These are phyloP conservation scores for Plectrocnemia conspersa DNA, from an alignment of 1,140 invertebrate species.

Conservation along the genomic window DNA sequence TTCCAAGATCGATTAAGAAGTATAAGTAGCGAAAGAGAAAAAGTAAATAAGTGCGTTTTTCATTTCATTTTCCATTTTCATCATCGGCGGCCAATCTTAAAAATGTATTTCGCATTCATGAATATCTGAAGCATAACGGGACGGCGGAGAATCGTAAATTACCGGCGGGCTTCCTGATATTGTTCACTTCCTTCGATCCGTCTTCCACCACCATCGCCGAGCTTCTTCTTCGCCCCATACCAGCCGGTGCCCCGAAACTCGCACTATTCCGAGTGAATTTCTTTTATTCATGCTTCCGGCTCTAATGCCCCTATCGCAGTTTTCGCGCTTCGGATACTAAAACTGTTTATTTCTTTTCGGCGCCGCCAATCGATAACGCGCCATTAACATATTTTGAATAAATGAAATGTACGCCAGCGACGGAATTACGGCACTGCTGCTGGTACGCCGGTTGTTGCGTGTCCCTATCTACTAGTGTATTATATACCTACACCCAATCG, in stretches of 20 bases:
- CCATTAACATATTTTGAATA: conserved; percentile 12
- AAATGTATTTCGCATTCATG: conserved; percentile 26
- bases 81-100: conserved; percentile 21
- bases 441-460: no score
- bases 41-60: no score
- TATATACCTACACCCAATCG: no score
- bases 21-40: no score
- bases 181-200: conserved; percentile 13
- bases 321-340: conserved; percentile 10
- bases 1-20: no score
- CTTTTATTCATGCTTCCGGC: conserved; percentile 17
- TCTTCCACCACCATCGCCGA: neutral
- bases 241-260: no score
- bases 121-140: conserved; percentile 24
- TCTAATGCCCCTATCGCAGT: conserved; percentile 11
- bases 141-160: conserved; percentile 15
- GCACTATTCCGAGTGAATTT: conserved; percentile 12
- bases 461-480: no score
- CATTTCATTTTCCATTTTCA: no score
- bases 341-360: conserved; percentile 6
- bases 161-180: conserved; percentile 14
- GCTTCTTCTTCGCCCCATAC: no score
- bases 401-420: no score
- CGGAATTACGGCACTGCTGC: no score
- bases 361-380: neutral